Evolutionary conservation across 92 coral and sea anemone genomes (phyloP), one percentile per base, ranked within the genome.

Genomic region (Zoanthus sansibaricus): DNA sequence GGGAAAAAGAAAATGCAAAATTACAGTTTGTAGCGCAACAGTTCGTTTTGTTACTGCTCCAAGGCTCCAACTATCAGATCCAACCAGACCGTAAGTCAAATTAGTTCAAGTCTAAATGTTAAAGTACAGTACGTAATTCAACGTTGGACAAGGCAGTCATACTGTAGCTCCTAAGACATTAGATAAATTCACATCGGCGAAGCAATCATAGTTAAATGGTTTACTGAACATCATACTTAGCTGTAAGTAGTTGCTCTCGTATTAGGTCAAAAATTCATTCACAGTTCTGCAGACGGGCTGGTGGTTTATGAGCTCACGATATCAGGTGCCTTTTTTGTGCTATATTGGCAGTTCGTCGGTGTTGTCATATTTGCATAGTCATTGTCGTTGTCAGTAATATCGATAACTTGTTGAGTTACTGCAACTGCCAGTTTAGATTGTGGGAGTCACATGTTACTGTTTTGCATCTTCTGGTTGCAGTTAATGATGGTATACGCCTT

Each of bases 221-320:
- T 69, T 33, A 37, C 1, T 37, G 42, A 25, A 69, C 73, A 21
- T 47, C 73, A 69, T 30, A 25, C 44, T 25, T 69, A 13, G 47
- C 73, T 69, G 73, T 30, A 30, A 11, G 16, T 30, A 58, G 64
- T 58, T 58, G 64, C 64, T 66, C 73, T 69, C 73, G 30, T 31
- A 9, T 69, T 15, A 21, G 10, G 47, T 69, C 46, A 69, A 69
- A 69, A 69, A n/a, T 69, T 25, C 73, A 69, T 20, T 66, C 71
- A 20, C 18, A 66, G 71, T 66, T 21, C 31, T 66, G 73, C 73
- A 69, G 16, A 32, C 46, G 45, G 73, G 73, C 44, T 69, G 73
- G 73, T 69, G 73, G 45, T 69, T 42, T 69, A 32, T 42, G 73
- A 69, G 16, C 46, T 30, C 42, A 1, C 18, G 10, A 31, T 66